Evolutionary conservation across 2,888 invertebrate genomes (phyloP), one percentile per base, ranked within the genome.

Genomic region (Coelopa pilipes): DNA sequence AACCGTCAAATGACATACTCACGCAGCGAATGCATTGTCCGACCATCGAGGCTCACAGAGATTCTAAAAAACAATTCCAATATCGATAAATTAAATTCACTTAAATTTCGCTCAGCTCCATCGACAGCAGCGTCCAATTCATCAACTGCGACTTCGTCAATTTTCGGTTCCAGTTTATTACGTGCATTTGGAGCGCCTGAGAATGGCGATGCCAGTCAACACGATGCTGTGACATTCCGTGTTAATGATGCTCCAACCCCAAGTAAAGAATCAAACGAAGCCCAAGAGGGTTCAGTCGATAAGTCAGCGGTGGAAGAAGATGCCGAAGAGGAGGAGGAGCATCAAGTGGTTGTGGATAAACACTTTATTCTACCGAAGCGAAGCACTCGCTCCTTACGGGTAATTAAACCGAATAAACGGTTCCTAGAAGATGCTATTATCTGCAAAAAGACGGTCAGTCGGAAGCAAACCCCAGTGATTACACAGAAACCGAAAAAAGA

Each of bases 391-490:
- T 96, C 96, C 59, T 95, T 95, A 7, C 90, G 96, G 78, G 93
- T 95, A 60, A 96, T 96, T 71, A 96, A 94, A 85, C 96, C 96
- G 57, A 96, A 95, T 83, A 96, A 95, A 87, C 91, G 93, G 78
- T 94, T 96, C 82, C 90, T 94, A 72, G 93, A 93, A 82, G 91
- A 91, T 75, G 91, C 91, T 77, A 91, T 90, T 34, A 82, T 82
- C 76, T 83, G 77, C 75, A 85, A 76, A 76, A 72, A 75, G 53
- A 34, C 73, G 53, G 46, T n/a, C 63, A 63, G 71, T 9, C 19
- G 50, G 50, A 49, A 66, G 19, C 21, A 24, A 17, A 50, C 70
- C n/a, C 72, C 50, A 66, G 15, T 59, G 47, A 60, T 47, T 60
- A 66, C 72, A n/a, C 50, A 60, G 13, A 71, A 60, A 66, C 45